A percentile compares a stretch with the other conserved stretches of the same genome.
Conservation (phyloP, 1,140 invertebrate species). For the Armadillidium nasatum region DNA sequence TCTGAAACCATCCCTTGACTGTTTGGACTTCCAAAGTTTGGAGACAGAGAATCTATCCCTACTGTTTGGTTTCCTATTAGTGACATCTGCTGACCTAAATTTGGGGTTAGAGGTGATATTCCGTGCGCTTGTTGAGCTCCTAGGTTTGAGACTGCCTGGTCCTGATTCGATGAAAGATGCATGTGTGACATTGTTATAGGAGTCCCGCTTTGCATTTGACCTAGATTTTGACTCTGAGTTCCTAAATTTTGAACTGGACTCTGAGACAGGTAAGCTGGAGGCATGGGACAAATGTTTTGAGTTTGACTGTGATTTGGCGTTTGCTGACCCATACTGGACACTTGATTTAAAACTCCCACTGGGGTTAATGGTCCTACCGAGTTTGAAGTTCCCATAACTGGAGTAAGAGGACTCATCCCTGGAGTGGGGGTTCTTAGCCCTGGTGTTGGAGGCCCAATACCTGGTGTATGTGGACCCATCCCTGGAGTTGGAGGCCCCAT, state of each 20-base stretch:
- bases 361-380: not conserved
- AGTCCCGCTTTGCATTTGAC: not conserved
- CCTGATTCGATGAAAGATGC: not conserved
- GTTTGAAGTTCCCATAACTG: not conserved
- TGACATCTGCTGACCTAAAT: not conserved
- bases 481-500: constrained; percentile 3
- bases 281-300: not conserved
- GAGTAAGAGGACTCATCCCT: not conserved
- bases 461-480: not conserved
- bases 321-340: not conserved
- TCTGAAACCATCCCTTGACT: not conserved
- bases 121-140: not conserved
- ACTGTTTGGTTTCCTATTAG: not conserved
- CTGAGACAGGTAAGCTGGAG: not conserved
- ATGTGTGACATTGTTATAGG: not conserved
- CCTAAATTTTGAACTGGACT: not conserved
- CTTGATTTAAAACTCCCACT: not conserved
- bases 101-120: not conserved
- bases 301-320: not conserved
- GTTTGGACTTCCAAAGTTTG: not conserved
- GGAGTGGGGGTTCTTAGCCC: not conserved
- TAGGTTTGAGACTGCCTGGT: not conserved
- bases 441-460: not conserved
- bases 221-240: not conserved
- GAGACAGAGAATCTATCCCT: not conserved